Conservation (phyloP, 2,113 vertebrate genomes). For the Hemiscyllium ocellatum region DNA sequence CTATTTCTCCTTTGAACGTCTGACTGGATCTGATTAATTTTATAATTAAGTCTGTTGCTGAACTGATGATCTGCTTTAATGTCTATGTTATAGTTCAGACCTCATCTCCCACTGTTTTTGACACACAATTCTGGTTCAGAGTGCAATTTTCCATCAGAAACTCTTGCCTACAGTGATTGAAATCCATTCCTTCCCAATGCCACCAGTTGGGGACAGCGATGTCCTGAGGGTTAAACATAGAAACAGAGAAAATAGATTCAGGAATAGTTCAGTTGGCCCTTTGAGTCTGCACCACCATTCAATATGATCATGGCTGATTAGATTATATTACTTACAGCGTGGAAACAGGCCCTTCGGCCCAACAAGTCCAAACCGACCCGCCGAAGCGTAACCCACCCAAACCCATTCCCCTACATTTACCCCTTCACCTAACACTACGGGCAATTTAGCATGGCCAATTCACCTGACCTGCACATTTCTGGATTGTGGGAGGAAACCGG, state of each 20-base stretch:
- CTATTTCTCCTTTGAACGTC: not conserved
- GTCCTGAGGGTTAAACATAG: not conserved
- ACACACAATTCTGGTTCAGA: not conserved
- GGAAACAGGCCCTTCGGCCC: no score
- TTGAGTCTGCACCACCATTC: no score
- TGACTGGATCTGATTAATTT: constrained; percentile 13
- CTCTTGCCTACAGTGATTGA: not conserved
- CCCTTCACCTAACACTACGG: no score
- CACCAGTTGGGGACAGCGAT: not conserved
- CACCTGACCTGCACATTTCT: no score
- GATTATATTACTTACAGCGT: no score
- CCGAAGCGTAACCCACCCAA: no score
- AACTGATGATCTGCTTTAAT: not conserved
- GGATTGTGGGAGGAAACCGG: no score
- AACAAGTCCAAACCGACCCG: no score
- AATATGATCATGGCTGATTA: no score
- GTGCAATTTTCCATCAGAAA: not conserved
- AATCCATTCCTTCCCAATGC: not conserved
- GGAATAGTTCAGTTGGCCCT: no score
- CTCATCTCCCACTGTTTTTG: not conserved
- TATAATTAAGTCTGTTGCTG: not conserved
- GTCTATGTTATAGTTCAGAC: not conserved
- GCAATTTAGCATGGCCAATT: no score
- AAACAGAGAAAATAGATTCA: not conserved
- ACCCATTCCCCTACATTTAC: no score